Percentiles rank a stretch among this genome's conserved stretches.
These are phyloP conservation scores for Phoenicopterus ruber DNA, from an alignment of 2,113 vertebrate species.

Conservation along the genomic window DNA sequence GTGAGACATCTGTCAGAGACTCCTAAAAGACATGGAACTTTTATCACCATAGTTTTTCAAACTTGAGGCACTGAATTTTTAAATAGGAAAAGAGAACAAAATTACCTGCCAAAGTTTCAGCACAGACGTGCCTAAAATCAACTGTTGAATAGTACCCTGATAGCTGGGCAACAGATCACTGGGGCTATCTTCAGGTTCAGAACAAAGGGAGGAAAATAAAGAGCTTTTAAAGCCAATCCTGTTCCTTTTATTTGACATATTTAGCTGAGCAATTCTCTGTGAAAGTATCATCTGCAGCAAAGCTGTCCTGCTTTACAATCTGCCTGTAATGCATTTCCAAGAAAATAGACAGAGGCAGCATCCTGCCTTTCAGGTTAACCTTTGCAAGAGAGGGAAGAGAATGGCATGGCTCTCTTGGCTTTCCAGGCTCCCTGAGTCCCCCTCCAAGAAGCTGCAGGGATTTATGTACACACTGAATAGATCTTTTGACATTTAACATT, in stretches of 20 bases:
- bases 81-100: not conserved
- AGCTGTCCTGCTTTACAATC: not conserved
- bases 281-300: not conserved
- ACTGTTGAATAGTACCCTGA: not conserved
- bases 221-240: not conserved
- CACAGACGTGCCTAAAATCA: not conserved
- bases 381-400: not conserved
- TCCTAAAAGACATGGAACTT: not conserved
- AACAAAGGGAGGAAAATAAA: slow-evolving; percentile 27
- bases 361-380: not conserved
- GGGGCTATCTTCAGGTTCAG: not conserved
- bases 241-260: not conserved
- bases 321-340: not conserved
- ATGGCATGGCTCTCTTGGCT: not conserved
- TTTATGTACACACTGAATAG: not conserved
- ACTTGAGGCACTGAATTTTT: not conserved
- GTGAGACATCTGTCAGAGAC: not conserved
- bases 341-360: not conserved
- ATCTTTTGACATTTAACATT: not conserved
- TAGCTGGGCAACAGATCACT: not conserved
- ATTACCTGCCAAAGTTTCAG: not conserved
- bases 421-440: not conserved
- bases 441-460: not conserved
- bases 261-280: not conserved
- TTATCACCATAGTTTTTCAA: not conserved